phyloP scores from a whole-genome alignment of 1,140 invertebrate species.

The Mylabris phalerata region DNA sequence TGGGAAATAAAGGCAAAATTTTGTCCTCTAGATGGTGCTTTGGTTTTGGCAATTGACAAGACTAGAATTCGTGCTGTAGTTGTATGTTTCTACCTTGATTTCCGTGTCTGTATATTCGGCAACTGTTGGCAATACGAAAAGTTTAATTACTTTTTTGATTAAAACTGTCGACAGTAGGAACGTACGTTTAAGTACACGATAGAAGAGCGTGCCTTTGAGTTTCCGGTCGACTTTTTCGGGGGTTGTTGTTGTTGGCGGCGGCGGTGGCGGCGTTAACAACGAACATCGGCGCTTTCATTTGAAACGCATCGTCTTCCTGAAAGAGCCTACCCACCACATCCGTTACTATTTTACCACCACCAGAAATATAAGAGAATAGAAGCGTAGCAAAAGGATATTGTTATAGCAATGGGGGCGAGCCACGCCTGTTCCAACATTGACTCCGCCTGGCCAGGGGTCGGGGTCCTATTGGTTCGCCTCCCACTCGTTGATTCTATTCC shows the following conservation, averaged over 20 bases:
- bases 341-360: background rate
- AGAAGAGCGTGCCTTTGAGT: conserved; percentile 3
- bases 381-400: too few relatives aligned
- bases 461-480: conserved; percentile 31
- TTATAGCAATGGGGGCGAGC: conserved; percentile 27
- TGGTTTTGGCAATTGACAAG: too few relatives aligned
- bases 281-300: background rate
- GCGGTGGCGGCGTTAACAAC: conserved; percentile 1
- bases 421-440: conserved; percentile 14
- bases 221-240: conserved; percentile 9
- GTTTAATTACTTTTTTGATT: conserved; percentile 26
- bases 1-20: too few relatives aligned
- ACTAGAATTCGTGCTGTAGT: too few relatives aligned
- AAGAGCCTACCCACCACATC: conserved; percentile 1
- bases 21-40: too few relatives aligned
- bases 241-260: background rate
- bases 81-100: too few relatives aligned
- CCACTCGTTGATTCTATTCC: conserved; percentile 28
- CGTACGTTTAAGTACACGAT: background rate
- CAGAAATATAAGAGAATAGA: too few relatives aligned
- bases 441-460: conserved; percentile 30
- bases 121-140: conserved; percentile 11
- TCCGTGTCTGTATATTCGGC: too few relatives aligned
- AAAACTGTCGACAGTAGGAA: conserved; percentile 5
- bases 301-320: too few relatives aligned